phyloP scores from a whole-genome alignment of 2,113 vertebrate species.

The Nyctereutes procyonoides region DNA sequence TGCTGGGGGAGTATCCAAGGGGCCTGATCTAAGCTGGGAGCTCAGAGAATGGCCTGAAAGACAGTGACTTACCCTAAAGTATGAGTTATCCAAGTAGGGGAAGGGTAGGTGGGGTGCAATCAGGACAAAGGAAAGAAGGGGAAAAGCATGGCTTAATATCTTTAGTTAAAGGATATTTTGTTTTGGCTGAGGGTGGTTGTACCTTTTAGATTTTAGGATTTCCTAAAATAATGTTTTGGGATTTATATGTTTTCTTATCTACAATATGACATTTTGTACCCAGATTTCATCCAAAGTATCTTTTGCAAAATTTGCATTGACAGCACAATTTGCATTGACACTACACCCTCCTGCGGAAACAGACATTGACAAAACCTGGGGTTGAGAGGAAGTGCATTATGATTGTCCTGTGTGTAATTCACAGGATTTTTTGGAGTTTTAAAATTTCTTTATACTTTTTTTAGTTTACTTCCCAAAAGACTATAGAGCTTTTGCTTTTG shows the following conservation, averaged over 20 bases:
- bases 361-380: neutral
- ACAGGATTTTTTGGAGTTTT: slow-evolving; percentile 12
- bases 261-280: neutral
- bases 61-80: neutral
- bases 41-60: neutral
- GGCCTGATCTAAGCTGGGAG: neutral
- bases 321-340: neutral
- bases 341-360: neutral
- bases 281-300: slow-evolving; percentile 8
- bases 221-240: neutral
- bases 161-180: neutral
- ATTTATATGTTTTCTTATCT: neutral
- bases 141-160: neutral
- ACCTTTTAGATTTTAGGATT: slow-evolving; percentile 45
- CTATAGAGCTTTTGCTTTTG: neutral
- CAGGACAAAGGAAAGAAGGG: neutral
- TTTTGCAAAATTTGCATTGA: slow-evolving; percentile 11
- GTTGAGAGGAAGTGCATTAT: neutral
- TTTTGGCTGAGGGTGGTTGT: neutral
- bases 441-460: neutral
- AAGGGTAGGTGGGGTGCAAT: neutral
- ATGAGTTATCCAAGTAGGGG: neutral
- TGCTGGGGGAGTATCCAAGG: neutral
- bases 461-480: slow-evolving; percentile 14
- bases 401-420: neutral